Evolutionary conservation across 1,140 invertebrate species (phyloP), one percentile per base, ranked within the genome.

Genomic region (Theocolax elegans): DNA sequence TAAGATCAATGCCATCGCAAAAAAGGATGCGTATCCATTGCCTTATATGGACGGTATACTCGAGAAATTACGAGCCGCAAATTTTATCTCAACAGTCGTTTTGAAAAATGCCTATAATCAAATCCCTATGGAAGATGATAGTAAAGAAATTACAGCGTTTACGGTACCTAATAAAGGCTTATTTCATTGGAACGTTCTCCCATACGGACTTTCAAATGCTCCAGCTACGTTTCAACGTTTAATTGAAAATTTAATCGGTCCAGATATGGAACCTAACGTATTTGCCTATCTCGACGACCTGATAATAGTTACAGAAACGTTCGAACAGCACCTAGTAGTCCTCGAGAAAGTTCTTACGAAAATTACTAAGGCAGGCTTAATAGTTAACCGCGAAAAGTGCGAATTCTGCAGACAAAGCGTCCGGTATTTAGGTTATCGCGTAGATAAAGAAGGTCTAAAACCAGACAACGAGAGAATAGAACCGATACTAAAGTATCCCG

Each of bases 131-230:
- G 70, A 66, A 1, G 19, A 72, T 15, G 51, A 62, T 10, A 67
- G 70, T 21, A 3, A 23, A 3, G 12, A 65, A 0, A 54, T 74
- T 1, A 69, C 69, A 0, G 68, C 68, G 0, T 74, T 74, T 25
- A 68, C 62, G 2, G 56, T 72, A 0, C 73, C 66, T 1, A 54
- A 69, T 1, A 42, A 15, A 29, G 63, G 81, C 1, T 69, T 84
- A n/a, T 85, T 76, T 64, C 78, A 80, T 46, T 88, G 85, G 69
- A 75, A 63, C n/a, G 76, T 80, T 3, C 82, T 87, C 79, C 82
- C 84, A 0, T 87, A 87, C 74, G 35, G 35, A 66, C 76, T 0
- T 74, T 79, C n/a, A n/a, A n/a, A n/a, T n/a, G n/a, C n/a, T n/a
- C n/a, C n/a, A n/a, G n/a, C n/a, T n/a, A n/a, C n/a, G 9, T 87